Percentiles rank a stretch among this genome's conserved stretches.
These are phyloP conservation scores for Neopipo cinnamomea DNA, from an alignment of 2,113 vertebrate genomes.

Conservation along the genomic window DNA sequence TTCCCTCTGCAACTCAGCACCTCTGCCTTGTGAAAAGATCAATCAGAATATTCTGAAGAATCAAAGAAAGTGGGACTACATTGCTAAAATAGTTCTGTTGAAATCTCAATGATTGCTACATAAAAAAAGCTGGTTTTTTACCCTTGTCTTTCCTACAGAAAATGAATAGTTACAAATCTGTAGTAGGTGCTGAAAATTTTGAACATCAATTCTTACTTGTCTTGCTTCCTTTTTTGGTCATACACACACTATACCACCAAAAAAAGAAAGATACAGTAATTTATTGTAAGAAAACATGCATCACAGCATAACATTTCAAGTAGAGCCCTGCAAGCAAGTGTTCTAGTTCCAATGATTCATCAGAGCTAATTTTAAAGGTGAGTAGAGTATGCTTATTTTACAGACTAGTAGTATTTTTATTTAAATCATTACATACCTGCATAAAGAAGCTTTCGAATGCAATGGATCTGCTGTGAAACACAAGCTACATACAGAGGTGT, in stretches of 20 bases:
- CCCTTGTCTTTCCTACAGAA: neutral
- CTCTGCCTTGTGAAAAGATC: neutral
- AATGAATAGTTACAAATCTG: neutral
- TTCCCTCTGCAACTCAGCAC: neutral
- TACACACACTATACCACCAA: neutral
- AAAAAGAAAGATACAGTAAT: neutral
- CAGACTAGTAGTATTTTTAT: neutral
- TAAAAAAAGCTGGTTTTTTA: neutral
- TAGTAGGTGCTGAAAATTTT: neutral
- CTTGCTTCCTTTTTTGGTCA: neutral
- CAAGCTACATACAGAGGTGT: slow-evolving; percentile 92
- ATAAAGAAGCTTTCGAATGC: slow-evolving; percentile 88
- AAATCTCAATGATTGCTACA: neutral
- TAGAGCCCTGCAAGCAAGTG: neutral
- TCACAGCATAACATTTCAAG: neutral
- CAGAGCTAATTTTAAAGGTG: neutral
- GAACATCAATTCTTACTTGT: neutral
- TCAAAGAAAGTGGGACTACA: neutral
- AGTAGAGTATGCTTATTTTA: neutral
- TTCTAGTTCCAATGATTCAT: neutral
- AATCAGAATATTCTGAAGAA: neutral
- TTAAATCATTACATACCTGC: slow-evolving; percentile 77
- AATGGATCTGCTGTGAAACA: slow-evolving; percentile 85
- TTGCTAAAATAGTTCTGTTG: neutral
- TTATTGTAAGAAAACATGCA: neutral